Base-by-base conservation (phyloP, 2,888 invertebrate species). In the Oligia latruncula region DNA sequence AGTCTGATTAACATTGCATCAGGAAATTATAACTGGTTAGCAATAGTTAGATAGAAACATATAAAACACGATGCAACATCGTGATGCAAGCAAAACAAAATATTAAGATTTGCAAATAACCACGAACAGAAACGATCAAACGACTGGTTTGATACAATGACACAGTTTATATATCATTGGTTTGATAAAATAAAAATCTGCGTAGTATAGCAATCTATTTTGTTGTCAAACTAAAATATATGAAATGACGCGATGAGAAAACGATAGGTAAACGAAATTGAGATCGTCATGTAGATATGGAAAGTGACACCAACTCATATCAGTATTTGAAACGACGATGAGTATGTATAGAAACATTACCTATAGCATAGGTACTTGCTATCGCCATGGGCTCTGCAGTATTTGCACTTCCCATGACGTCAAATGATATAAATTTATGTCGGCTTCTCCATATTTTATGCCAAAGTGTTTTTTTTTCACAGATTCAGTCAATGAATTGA, bases 341-440 rank as follows among this genome's bases (percentile, higher is more conserved):
- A 46, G n/a, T 46, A 23, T 29, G 15, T 20, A 23, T 49, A 65
- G 8, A 66, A 40, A 62, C 49, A 29, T 58, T 35, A 81, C 13
- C 15, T 46, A 46, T 35, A 49, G 9, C 1, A 0, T 29, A 77
- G 35, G 1, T n/a, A n/a, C 17, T 78, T 46, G 40, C 49, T 81
- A 67, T 82, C 62, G 9, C 85, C 52, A 67, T 20, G 29, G 23
- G 13, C 62, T 75, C 58, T 58, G 17, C n/a, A 75, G 52, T 82
- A 86, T 87, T 67, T 83, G 40, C 66, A 73, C 35, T 68, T 23
- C 62, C 17, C 35, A 71, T 87, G 84, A 84, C 84, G 80, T 84
- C 84, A 84, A 65, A 29, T 9, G 40, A 68, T 52, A 74, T 35
- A 52, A 49, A 74, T 65, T 52, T 9, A 74, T n/a, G 8, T 43